These are phyloP conservation scores for Sphaeridia pumilis DNA, from an alignment of 2,888 invertebrate species.

Conservation along the genomic window DNA sequence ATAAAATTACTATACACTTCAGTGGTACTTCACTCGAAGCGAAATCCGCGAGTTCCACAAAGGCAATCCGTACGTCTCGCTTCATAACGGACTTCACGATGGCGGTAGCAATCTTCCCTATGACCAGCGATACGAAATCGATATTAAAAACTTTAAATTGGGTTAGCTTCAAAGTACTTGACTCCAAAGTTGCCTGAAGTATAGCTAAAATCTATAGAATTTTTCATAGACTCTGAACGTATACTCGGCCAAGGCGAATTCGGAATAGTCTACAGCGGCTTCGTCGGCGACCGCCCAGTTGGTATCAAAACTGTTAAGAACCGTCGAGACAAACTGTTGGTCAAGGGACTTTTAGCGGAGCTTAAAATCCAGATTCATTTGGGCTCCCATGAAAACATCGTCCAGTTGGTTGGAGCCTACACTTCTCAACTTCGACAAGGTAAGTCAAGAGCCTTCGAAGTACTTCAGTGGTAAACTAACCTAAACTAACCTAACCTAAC, in stretches of 20 bases:
- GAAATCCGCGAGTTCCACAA: constrained; percentile 7
- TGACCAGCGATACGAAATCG: constrained; percentile 8
- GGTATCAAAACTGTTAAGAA: constrained; percentile 7
- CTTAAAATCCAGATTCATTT: constrained; percentile 4
- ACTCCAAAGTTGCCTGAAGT: neutral
- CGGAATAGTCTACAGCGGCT: constrained; percentile 3
- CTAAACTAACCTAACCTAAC: too few species aligned
- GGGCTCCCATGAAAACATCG: neutral
- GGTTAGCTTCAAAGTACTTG: neutral
- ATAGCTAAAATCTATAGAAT: neutral
- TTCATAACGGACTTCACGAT: neutral
- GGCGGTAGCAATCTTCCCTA: constrained; percentile 5
- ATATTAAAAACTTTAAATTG: neutral
- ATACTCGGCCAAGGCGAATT: constrained; percentile 2
- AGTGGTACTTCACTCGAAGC: constrained; percentile 5
- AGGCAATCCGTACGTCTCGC: constrained; percentile 7
- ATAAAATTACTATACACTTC: neutral
- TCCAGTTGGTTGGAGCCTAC: neutral
- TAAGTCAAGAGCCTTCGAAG: neutral
- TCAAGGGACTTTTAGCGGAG: constrained; percentile 3
- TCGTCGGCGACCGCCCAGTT: neutral
- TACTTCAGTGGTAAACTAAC: neutral
- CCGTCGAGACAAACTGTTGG: constrained; percentile 1
- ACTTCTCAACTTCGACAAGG: neutral
- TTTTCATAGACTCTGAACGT: neutral